phyloP scores from a whole-genome alignment of 2,797 vertebrate genomes.

The Mormyrops attenuatus region DNA sequence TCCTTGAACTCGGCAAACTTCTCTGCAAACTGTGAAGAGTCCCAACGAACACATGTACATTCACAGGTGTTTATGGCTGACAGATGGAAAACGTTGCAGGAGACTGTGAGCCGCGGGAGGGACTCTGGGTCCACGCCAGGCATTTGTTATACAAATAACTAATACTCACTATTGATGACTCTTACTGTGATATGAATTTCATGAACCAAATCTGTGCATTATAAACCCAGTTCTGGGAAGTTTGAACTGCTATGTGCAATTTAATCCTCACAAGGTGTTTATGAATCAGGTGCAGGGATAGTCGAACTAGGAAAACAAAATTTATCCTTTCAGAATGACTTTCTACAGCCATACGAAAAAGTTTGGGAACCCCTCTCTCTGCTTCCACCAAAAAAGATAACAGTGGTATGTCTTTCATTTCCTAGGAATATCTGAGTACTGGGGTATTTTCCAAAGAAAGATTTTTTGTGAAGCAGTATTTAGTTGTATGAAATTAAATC shows the following conservation, averaged over 20 bases:
- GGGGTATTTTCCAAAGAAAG: no score
- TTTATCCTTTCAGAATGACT: background rate
- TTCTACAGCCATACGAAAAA: background rate
- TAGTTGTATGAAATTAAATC: no score
- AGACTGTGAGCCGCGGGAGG: background rate
- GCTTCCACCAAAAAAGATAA: no score
- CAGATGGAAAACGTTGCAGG: background rate
- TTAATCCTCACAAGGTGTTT: background rate
- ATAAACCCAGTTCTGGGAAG: background rate
- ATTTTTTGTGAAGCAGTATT: no score
- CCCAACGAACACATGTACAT: background rate
- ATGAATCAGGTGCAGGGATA: background rate
- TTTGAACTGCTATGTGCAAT: background rate
- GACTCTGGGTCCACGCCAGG: background rate
- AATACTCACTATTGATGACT: background rate
- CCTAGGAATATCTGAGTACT: no score
- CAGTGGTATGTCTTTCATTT: no score
- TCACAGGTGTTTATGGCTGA: background rate
- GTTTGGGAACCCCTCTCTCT: no score
- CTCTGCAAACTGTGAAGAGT: slow-evolving; percentile 81
- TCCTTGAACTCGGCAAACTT: slow-evolving; percentile 99
- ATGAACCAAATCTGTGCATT: background rate
- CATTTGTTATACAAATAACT: background rate
- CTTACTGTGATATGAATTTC: background rate
- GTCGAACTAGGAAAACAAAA: background rate